Conservation (phyloP, 2,113 vertebrate genomes). For the Anguilla japonica region DNA sequence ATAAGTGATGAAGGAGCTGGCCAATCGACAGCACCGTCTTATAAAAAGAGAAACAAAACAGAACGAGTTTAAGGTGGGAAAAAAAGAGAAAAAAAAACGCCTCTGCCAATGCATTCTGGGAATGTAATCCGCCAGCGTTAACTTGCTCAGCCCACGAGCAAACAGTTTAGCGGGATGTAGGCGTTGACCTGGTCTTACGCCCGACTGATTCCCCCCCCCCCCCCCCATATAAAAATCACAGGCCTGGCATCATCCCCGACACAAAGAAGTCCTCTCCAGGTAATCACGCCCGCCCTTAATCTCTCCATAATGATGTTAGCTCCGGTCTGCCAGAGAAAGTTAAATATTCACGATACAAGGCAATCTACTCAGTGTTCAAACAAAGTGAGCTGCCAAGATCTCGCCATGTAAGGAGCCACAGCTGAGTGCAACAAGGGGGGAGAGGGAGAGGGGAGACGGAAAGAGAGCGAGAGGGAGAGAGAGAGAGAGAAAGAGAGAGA, state of each 20-base stretch:
- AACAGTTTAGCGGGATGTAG: constrained; percentile 53
- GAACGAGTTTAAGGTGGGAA: constrained; percentile 23
- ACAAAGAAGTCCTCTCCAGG: constrained; percentile 43
- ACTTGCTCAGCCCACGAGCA: neutral
- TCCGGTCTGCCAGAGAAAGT: constrained; percentile 53
- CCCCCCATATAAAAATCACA: constrained; percentile 40
- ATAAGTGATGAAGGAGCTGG: neutral
- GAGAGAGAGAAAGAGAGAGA: constrained; percentile 26
- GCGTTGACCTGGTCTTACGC: constrained; percentile 38
- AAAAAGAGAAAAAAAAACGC: constrained; percentile 38
- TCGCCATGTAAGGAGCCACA: constrained; percentile 45
- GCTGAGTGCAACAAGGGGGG: constrained; percentile 25
- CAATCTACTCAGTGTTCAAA: constrained; percentile 68
- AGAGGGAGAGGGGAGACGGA: constrained; percentile 32
- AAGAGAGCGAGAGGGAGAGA: constrained; percentile 26
- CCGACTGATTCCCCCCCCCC: constrained; percentile 27
- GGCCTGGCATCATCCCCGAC: constrained; percentile 42
- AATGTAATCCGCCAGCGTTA: neutral
- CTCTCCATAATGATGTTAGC: constrained; percentile 49
- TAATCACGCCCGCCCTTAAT: constrained; percentile 57
- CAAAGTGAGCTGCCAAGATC: constrained; percentile 67
- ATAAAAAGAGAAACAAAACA: neutral
- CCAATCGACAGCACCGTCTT: neutral
- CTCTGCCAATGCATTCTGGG: neutral
- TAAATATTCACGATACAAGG: constrained; percentile 69